Conservation (phyloP, 2,113 vertebrate species). For the Peromyscus leucopus region DNA sequence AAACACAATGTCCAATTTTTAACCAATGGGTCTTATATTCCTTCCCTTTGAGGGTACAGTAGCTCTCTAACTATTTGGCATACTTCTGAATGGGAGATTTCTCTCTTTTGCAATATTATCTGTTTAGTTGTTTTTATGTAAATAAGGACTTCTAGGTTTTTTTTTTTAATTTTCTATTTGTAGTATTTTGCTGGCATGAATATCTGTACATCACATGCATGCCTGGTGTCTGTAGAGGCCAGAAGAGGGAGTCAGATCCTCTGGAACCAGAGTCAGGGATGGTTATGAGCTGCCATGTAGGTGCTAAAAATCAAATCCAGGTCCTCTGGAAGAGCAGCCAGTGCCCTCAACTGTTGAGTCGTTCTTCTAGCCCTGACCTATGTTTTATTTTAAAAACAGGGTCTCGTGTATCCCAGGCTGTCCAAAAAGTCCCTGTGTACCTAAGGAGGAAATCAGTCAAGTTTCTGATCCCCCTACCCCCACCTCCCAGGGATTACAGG, state of each 20-base stretch:
- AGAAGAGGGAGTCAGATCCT: background rate
- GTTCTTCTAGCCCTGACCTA: background rate
- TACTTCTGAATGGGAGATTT: background rate
- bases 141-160: background rate
- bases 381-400: background rate
- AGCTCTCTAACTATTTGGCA: background rate
- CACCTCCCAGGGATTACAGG: background rate
- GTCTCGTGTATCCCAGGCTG: background rate
- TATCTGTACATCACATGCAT: background rate
- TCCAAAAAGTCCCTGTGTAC: background rate
- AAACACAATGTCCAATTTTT: background rate
- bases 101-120: background rate
- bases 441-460: too few relatives aligned
- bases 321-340: background rate
- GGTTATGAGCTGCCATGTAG: background rate
- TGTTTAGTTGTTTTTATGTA: conserved; percentile 6
- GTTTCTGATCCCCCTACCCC: background rate
- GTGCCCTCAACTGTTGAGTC: background rate
- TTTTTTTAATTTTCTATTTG: background rate
- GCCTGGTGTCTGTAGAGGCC: background rate
- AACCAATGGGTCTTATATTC: background rate
- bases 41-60: background rate
- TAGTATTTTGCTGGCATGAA: background rate
- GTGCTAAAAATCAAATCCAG: background rate
- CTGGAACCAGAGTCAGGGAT: background rate